These are phyloP conservation scores for Lypha dubia DNA, from an alignment of 2,888 invertebrate species.

Conservation along the genomic window DNA sequence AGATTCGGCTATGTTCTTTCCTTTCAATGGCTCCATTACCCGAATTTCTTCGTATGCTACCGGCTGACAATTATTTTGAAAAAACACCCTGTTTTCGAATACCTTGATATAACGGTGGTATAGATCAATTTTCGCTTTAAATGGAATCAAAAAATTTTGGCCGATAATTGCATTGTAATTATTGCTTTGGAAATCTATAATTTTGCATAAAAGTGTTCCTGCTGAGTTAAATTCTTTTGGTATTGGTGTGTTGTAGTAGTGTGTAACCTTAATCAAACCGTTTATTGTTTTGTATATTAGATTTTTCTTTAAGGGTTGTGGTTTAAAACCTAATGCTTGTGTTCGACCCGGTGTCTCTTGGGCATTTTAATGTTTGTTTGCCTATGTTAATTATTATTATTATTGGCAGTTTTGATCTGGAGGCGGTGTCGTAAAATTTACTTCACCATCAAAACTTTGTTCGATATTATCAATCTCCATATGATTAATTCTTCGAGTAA, in stretches of 20 bases:
- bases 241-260: slow-evolving; percentile 9
- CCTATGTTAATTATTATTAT: slow-evolving; percentile 38
- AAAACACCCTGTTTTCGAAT: slow-evolving; percentile 11
- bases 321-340: slow-evolving; percentile 38
- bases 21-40: not conserved
- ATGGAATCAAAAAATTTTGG: slow-evolving; percentile 13
- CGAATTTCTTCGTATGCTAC: slow-evolving; percentile 4
- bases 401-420: slow-evolving; percentile 37
- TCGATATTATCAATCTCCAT: slow-evolving; percentile 22
- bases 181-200: slow-evolving; percentile 18
- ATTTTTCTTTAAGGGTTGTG: slow-evolving; percentile 14
- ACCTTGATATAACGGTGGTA: slow-evolving; percentile 19
- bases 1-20: slow-evolving; percentile 4
- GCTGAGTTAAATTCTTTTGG: slow-evolving; percentile 7
- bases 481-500: slow-evolving; percentile 16
- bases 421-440: slow-evolving; percentile 20
- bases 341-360: slow-evolving; percentile 50
- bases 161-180: slow-evolving; percentile 17
- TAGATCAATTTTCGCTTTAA: slow-evolving; percentile 28
- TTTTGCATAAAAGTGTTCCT: slow-evolving; percentile 3
- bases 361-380: slow-evolving; percentile 30
- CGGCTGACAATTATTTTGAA: slow-evolving; percentile 2
- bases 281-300: slow-evolving; percentile 20
- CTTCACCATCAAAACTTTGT: not conserved
- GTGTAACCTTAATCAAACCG: slow-evolving; percentile 6